Base-by-base conservation (phyloP, 1,140 invertebrate species). In the Pomacea maculata region DNA sequence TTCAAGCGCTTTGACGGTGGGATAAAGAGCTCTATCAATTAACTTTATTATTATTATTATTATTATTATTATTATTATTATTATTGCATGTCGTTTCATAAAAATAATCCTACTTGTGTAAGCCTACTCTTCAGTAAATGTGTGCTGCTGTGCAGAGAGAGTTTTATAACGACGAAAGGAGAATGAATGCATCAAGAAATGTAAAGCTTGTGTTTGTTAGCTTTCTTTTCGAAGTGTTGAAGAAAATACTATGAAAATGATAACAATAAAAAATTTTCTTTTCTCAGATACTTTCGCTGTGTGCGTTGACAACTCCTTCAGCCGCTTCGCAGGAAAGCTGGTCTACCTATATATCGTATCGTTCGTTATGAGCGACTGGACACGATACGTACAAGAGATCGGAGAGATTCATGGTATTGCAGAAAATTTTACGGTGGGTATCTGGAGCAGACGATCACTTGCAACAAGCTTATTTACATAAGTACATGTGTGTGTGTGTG, bases 271-370 rank as follows among this genome's bases (percentile, higher is more conserved):
- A 45, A 45, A 63, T 71, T 65, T 64, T 57, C 75, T 87, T 63
- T 70, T 84, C 83, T 6, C 83, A 92, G 92, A 92, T 11, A 86
- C 88, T 88, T 98, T 98, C 88, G 95, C 95, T n/a, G 94, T 98
- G 34, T 99, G 97, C 91, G 95, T 99, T 78, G 97, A 98, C 90
- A 99, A 99, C 92, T 96, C 97, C 86, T 97, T 97, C 87, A 97
- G 96, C 12, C 93, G 96, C 88, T 98, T 97, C 92, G 95, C 96
- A 55, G 95, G 94, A 17, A 98, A 98, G 92, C 91, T 98, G 80
- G 95, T 99, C 21, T 98, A 98, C 91, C 92, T 99, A 45, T 98
- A 98, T 87, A 93, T 98, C 7, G 97, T 97, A 1, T 97, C 98
- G 0, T 97, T 98, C 63, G 94, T 94, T 63, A 96, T 97, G 86